A percentile compares a stretch with the other conserved stretches of the same genome.
phyloP scores from a whole-genome alignment of 2,113 vertebrate genomes.

The Alaudala cheleensis region DNA sequence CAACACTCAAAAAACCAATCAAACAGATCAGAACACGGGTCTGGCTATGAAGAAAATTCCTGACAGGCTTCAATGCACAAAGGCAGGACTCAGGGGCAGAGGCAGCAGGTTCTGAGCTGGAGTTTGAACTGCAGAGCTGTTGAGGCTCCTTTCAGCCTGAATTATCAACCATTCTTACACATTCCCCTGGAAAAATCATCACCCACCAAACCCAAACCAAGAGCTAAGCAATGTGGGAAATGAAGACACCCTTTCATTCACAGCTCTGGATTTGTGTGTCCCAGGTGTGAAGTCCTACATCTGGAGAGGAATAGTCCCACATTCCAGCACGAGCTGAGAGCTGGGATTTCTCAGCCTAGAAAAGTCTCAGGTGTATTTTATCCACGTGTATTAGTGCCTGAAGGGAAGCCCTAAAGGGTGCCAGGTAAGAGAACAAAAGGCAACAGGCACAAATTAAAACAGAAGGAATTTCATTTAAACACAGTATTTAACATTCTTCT shows the following conservation, averaged over 20 bases:
- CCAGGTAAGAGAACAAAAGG: background rate
- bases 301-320: background rate
- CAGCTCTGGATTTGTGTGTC: background rate
- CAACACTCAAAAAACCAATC: background rate
- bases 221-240: background rate
- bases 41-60: background rate
- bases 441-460: background rate
- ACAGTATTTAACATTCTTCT: background rate
- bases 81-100: background rate
- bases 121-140: background rate
- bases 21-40: background rate
- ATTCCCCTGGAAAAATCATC: background rate
- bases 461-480: background rate
- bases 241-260: background rate
- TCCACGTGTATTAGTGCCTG: background rate
- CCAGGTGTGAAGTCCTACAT: background rate
- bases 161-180: background rate
- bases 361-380: background rate
- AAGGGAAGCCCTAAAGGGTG: background rate
- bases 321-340: background rate
- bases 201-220: background rate
- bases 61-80: background rate
- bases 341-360: background rate
- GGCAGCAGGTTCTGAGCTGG: background rate
- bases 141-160: background rate